Evolutionary conservation across 2,888 invertebrate species (phyloP), one percentile per base, ranked within the genome.

Genomic region (Clepsis dumicolana): DNA sequence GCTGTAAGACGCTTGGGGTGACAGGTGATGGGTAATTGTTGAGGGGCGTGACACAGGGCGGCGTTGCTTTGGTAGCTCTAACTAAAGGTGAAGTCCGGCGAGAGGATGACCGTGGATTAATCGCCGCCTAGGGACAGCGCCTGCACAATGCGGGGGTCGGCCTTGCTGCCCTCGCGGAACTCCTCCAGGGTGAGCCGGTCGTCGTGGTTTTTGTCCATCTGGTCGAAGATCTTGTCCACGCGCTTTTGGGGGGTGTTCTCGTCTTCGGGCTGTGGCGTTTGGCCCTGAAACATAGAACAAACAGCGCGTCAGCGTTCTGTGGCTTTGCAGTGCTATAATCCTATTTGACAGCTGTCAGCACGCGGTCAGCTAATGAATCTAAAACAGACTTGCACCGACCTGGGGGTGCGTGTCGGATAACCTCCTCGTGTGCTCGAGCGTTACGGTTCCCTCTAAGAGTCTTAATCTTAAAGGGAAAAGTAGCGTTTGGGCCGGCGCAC

Each of bases 201-300:
- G 91, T 99, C 99, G 93, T 99, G 98, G 90, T 99, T 98, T 94
- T 97, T 99, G 94, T 99, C 99, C 98, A 99, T 98, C 88, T 99
- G 98, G 90, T 98, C 98, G 94, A 99, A 99, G 87, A 99, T 99
- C 93, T 98, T 98, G 94, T 99, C 99, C 74, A 99, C 99, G 84
- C 99, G 95, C 88, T 98, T 98, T 89, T 99, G 98, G 16, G 98
- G 98, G 73, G 98, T 98, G 87, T 98, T 98, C 83, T 98, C 98
- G 84, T 98, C 98, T 82, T 98, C 98, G 27, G 97, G 95, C 77
- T 96, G 96, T 60, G 98, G 97, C 74, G 97, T 97, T 86, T 98
- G 98, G 21, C 98, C 98, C 98, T 98, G 92, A 91, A 85, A 44
- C 32, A n/a, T 8, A 52, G 12, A 24, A 5, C 32, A 29, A 3